Base-by-base conservation (phyloP, 2,113 vertebrate genomes). In the Embiotoca jacksoni region DNA sequence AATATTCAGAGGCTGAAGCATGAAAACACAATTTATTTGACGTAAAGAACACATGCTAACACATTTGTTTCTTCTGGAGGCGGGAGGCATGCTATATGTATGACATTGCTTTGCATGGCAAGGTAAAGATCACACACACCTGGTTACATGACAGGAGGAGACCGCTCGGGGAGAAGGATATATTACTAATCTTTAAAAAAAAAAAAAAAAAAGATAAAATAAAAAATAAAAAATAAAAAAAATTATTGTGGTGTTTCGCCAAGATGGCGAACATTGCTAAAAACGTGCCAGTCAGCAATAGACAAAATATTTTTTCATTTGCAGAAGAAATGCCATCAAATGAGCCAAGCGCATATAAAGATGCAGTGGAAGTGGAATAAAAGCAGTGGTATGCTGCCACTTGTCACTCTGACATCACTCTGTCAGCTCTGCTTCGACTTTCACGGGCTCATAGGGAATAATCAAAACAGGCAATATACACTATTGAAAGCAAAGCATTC, bases 1-100 rank as follows among this genome's bases (percentile, higher is more conserved):
- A 72, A 84, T 60, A 81, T 80, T 76, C 61, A 91, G 84, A 77
- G 57, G 61, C 87, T 93, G 86, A 81, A 62, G 87, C 80, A 89
- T 86, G 74, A 87, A 90, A 87, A 85, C 80, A 88, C 72, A 91
- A 90, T 69, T 6, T 37, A 63, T 75, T 78, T 75, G n/a, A 63
- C 41, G 73, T 37, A 15, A 35, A 36, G 1, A 65, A 70, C 5
- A 66, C 7, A 75, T 65, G 31, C 64, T 3, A 16, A 62, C 16
- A 68, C 14, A 56, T 55, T 68, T 23, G 23, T 23, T 23, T 23
- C 13, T 44, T 39, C 6, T 23, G 44, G 16, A 72, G 5, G 5
- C 35, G 33, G 15, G 5, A 72, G 64, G 62, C 69, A 80, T 87
- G 80, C 64, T 62, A 23, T 41, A 9, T 6, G 16, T 41, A 9